Evolutionary conservation across 2,888 invertebrate genomes (phyloP).

Genomic region (Hirtodrosophila confusa): DNA sequence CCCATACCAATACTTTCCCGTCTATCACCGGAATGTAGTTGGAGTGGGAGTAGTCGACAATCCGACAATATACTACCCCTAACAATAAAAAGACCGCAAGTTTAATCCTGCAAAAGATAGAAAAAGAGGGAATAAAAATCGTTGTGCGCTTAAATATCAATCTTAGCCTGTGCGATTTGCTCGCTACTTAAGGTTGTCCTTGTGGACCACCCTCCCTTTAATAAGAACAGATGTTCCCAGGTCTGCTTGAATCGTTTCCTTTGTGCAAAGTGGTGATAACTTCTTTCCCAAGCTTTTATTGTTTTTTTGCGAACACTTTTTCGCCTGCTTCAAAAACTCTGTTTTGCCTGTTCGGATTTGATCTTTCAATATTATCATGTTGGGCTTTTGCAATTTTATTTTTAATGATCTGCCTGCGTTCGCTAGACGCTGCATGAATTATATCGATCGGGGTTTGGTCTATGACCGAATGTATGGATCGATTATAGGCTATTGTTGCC

Average conservation of each 20-base stretch:
- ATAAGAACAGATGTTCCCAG: neutral
- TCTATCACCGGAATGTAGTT: constrained; percentile 3
- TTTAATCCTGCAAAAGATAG: neutral
- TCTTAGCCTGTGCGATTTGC: neutral
- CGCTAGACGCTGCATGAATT: constrained; percentile 1
- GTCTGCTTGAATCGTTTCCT: no score
- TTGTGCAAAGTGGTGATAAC: neutral
- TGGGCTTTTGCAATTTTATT: constrained; percentile 9
- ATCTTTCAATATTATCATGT: neutral
- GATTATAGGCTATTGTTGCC: neutral
- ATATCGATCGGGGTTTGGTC: constrained; percentile 7
- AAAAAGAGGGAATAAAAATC: neutral
- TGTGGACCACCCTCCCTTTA: neutral
- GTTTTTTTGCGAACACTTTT: neutral
- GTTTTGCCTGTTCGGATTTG: neutral
- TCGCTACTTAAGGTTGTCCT: no score
- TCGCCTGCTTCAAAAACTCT: neutral
- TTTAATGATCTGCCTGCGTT: constrained; percentile 5
- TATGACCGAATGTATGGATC: constrained; percentile 9
- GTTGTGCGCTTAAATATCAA: no score
- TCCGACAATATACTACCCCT: neutral
- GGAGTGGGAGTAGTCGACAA: constrained; percentile 4
- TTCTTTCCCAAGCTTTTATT: neutral
- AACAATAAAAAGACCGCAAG: neutral
- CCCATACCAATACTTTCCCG: constrained; percentile 1